Conservation (phyloP, 2,113 vertebrate genomes). For the Procavia capensis region DNA sequence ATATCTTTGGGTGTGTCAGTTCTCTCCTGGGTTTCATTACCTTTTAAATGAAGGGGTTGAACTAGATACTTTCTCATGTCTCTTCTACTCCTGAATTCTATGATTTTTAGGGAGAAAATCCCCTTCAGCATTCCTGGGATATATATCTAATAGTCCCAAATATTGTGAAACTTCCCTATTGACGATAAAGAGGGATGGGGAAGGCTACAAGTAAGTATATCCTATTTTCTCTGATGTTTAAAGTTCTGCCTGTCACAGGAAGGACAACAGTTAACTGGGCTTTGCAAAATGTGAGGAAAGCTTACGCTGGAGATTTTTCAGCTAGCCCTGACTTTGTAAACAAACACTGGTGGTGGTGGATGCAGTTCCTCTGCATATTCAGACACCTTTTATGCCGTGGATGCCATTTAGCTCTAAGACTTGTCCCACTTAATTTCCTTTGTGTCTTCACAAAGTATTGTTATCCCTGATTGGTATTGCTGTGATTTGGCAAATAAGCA, state of each 20-base stretch:
- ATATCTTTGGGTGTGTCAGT: not conserved
- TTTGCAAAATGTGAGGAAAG: not conserved
- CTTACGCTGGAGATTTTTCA: not conserved
- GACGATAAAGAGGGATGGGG: conserved; percentile 80
- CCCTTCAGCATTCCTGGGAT: conserved; percentile 77
- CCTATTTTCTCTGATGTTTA: conserved; percentile 68
- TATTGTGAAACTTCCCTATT: conserved; percentile 78
- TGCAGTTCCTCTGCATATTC: conserved; percentile 19
- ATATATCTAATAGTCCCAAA: conserved; percentile 78
- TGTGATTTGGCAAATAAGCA: not conserved
- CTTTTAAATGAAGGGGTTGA: conserved; percentile 66
- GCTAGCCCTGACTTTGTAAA: not conserved
- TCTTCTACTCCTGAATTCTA: conserved; percentile 82
- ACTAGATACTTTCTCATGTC: conserved; percentile 75
- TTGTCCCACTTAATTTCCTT: not conserved
- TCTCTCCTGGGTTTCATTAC: conserved; percentile 75
- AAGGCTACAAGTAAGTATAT: conserved; percentile 79
- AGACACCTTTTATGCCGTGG: not conserved
- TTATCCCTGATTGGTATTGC: not conserved
- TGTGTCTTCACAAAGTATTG: not conserved
- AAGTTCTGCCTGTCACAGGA: conserved; percentile 36
- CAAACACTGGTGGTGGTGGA: not conserved
- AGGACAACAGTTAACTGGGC: not conserved
- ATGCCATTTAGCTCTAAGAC: not conserved
- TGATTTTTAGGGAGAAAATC: conserved; percentile 82